A percentile compares a stretch with the other conserved stretches of the same genome.
Evolutionary conservation across 64 coral and sea anemone genomes (phyloP).

Genomic region (Porites australiensis): DNA sequence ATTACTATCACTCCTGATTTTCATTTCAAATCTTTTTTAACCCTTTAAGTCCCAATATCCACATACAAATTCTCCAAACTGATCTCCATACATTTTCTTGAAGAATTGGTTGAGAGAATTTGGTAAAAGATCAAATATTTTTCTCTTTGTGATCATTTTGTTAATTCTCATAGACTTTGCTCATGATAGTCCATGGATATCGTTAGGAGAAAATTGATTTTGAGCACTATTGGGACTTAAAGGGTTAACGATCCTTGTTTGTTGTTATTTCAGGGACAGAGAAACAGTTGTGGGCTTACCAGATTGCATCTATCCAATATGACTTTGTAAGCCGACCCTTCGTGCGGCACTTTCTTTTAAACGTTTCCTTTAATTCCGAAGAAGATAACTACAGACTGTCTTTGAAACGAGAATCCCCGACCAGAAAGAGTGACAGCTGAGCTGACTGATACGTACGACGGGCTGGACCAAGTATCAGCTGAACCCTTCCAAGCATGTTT

Average conservation of each 20-base stretch:
- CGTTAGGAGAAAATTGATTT: no score
- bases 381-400: constrained; percentile 96
- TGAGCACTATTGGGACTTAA: no score
- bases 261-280: constrained; percentile 57
- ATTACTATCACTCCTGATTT: no score
- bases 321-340: constrained; percentile 75
- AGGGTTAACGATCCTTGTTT: not conserved
- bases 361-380: constrained; percentile 85
- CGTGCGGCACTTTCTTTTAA: constrained; percentile 76
- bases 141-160: no score
- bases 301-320: constrained; percentile 84
- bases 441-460: not conserved
- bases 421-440: constrained; percentile 38
- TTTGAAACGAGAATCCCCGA: constrained; percentile 72
- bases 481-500: not conserved
- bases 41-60: no score
- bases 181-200: no score
- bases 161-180: no score
- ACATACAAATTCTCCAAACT: no score
- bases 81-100: no score
- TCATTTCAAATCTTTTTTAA: no score
- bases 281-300: constrained; percentile 75
- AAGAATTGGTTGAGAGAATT: no score
- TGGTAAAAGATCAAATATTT: no score
- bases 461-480: not conserved